Evolutionary conservation across 2,113 vertebrate genomes (phyloP), one percentile per base, ranked within the genome.

Genomic region (Otus sunia): DNA sequence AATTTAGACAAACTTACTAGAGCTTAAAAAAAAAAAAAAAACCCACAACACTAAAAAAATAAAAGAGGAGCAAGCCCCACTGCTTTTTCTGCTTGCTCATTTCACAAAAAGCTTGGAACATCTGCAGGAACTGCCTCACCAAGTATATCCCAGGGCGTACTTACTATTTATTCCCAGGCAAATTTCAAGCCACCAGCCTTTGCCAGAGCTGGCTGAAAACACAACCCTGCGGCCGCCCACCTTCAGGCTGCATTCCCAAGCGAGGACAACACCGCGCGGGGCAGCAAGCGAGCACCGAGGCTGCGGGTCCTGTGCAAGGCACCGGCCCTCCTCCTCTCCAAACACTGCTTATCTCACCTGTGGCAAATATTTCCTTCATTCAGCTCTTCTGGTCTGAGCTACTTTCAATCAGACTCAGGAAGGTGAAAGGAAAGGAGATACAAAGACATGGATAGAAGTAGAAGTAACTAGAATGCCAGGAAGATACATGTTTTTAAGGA

Each of bases 161-260:
- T 78, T 94, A 91, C 95, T 95, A 77, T 90, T 96, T 82, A 88
- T 85, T 88, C 88, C 50, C 91, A 77, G 76, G 71, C 86, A 83
- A 52, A 53, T 59, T 36, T 49, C 60, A 95, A 84, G 14, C 12
- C 91, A 79, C 0, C 69, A 16, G 7, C 69, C 86, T 75, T 89
- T 94, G 81, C 73, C 94, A 94, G 96, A 86, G 93, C 83, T 39
- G 90, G 62, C 12, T 87, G 94, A 58, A 78, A 56, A 67, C 66
- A 64, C 4, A 47, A 49, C 41, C 73, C 64, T 2, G 63, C 0
- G 9, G 80, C 84, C 34, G 17, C 81, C 85, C 78, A 71, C 45
- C 92, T 80, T 39, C 4, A 10, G 36, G 58, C 87, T 60, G 86
- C 5, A 3, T 18, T 39, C 55, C 55, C 79, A 12, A 36, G 47